A percentile compares a stretch with the other conserved stretches of the same genome.
These are phyloP conservation scores for Antheraea pernyi DNA, from an alignment of 1,140 invertebrate species.

Conservation along the genomic window DNA sequence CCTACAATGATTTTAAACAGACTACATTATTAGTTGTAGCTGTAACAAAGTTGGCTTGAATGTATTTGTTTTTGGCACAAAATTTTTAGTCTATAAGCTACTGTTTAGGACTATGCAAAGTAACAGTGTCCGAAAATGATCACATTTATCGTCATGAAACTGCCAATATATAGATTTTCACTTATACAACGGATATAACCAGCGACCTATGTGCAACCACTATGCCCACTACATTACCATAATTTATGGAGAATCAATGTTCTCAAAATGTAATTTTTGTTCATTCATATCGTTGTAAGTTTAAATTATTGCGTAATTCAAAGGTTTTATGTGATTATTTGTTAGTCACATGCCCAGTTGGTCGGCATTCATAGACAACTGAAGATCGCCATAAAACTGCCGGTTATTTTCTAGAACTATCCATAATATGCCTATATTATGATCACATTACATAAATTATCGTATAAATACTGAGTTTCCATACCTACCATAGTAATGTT, in stretches of 20 bases:
- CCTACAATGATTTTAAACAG: too few relatives aligned
- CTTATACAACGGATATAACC: too few relatives aligned
- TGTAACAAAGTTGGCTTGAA: too few relatives aligned
- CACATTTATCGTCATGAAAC: too few relatives aligned
- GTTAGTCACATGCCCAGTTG: constrained; percentile 30
- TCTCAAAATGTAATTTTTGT: not conserved
- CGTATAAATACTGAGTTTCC: not conserved
- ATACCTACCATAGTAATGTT: not conserved
- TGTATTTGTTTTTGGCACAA: too few relatives aligned
- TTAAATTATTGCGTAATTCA: not conserved
- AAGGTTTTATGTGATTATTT: constrained; percentile 7
- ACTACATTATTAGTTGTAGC: too few relatives aligned
- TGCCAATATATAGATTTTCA: too few relatives aligned
- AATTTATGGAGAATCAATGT: not conserved
- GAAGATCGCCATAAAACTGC: not conserved
- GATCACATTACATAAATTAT: not conserved
- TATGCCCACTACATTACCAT: too few relatives aligned
- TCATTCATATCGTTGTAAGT: not conserved
- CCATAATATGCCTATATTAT: not conserved
- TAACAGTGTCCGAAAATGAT: too few relatives aligned
- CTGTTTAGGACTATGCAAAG: too few relatives aligned
- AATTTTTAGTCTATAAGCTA: too few relatives aligned
- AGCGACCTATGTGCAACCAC: too few relatives aligned
- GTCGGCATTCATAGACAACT: not conserved
- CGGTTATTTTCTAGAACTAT: not conserved